Conservation (phyloP, 2,888 invertebrate species). For the Tachina lurida region DNA sequence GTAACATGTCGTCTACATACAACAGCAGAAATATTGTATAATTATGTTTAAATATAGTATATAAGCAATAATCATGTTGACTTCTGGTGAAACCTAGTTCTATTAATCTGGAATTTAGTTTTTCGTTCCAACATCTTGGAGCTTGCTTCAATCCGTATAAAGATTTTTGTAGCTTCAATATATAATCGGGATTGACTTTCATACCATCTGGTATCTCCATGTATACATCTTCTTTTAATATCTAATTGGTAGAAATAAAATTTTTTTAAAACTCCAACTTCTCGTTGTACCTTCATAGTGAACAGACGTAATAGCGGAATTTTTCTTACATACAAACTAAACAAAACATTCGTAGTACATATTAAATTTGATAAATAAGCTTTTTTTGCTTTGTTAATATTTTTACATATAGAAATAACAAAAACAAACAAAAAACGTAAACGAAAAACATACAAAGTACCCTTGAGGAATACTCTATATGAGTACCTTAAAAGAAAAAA, state of each 20-base stretch:
- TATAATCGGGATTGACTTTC: conserved; percentile 2
- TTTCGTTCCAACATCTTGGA: conserved; percentile 59
- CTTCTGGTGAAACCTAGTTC: conserved; percentile 30
- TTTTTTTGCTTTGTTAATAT: too few species aligned
- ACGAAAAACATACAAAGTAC: too few species aligned
- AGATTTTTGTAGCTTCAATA: background rate
- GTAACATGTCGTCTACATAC: conserved; percentile 56
- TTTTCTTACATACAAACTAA: too few species aligned
- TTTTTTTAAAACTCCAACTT: conserved; percentile 30
- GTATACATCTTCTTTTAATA: conserved; percentile 57
- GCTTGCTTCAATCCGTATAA: conserved; percentile 54
- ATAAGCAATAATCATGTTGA: conserved; percentile 45
- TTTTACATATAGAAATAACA: too few species aligned
- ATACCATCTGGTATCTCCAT: conserved; percentile 57
- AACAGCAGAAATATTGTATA: conserved; percentile 25
- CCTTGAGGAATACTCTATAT: too few species aligned
- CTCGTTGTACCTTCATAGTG: too few species aligned
- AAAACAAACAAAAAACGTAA: too few species aligned
- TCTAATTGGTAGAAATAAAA: conserved; percentile 49
- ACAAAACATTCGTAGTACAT: too few species aligned
- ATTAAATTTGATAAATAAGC: too few species aligned
- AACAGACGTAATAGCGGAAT: too few species aligned
- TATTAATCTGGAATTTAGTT: conserved; percentile 14
- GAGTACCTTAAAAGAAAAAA: too few species aligned
- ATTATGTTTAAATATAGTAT: background rate